Evolutionary conservation across 2,888 invertebrate genomes (phyloP), one percentile per base, ranked within the genome.

Genomic region (Pheosia gnoma): DNA sequence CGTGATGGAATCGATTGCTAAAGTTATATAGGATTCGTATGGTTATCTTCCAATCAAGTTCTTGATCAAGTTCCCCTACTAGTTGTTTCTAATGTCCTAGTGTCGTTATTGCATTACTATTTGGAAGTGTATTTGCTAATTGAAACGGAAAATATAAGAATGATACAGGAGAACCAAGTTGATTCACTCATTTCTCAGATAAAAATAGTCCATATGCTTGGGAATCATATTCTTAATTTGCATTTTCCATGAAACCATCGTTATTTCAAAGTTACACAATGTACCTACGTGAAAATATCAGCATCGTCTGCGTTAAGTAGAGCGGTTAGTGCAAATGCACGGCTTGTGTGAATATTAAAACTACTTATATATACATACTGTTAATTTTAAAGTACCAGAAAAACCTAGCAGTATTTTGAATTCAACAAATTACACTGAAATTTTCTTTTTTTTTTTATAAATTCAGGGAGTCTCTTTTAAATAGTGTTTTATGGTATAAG

Each of bases 1-100:
- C 67, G 68, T 75, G 54, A 58, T 59, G 68, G 69, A 72, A 78
- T 79, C 82, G 77, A 82, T 81, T 80, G 75, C 75, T 66, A 77
- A 85, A 86, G 80, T 85, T 84, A 81, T 80, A 63, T 67, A 67
- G 49, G 61, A 72, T 71, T 72, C 58, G 69, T 63, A 71, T 67
- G 68, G 74, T 76, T 54, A 64, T 71, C 70, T 71, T 62, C 62
- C 68, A 75, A 59, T 66, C 61, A 78, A 81, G 74, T 84, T 79
- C 75, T 79, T 83, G 78, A 81, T 81, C 79, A 83, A 82, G 76
- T 83, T 81, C 77, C 67, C 59, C 66, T 64, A 63, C 71, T 68
- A 74, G 69, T 75, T 58, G 60, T 62, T 54, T 58, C 49, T 45
- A 13, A 10, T 53, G 47, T 60, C 10, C 3, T 47, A 41, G 56